Evolutionary conservation across 2,113 vertebrate species (phyloP), one percentile per base, ranked within the genome.

Genomic region (Nothoprocta pentlandii): DNA sequence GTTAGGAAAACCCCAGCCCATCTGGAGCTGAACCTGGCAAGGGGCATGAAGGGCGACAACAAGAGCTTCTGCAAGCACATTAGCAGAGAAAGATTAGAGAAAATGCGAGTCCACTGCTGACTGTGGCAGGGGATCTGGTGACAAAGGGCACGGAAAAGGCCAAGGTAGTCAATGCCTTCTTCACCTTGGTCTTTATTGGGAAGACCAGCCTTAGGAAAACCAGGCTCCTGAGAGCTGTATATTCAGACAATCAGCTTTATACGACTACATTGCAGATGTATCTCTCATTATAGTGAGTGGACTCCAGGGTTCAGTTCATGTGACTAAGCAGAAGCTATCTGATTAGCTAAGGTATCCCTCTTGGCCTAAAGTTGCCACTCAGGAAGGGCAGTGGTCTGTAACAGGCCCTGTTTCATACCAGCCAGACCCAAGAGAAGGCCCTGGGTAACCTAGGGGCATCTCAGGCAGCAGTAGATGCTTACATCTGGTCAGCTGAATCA

Each of bases 101-200:
- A 93, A 87, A 79, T 22, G 36, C 34, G 19, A 2, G 20, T 36
- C 14, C 68, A 25, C 2, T 58, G n/a, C 17, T 58, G 46, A 75
- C 62, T 12, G 30, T 14, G 12, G 56, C 10, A 22, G 10, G 26
- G 28, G 70, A 54, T 75, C 11, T 90, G 22, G 6, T 46, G 32
- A 69, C 26, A 78, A 47, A 84, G 44, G 10, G 34, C 16, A 34
- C 25, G n/a, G 36, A 67, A 85, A 85, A 82, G n/a, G 15, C n/a
- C 66, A 39, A 66, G 8, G 44, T 21, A 77, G 20, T 19, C 53
- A 73, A 64, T 41, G 21, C 3, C 5, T 10, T 7, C 30, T 86
- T 91, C 0, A 0, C 3, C 25, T 71, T 11, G 17, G 6, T 17
- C 58, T 79, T 39, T 44, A 47, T 12, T 80, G 8, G 59, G 54